Evolutionary conservation across 2,797 vertebrate species (phyloP).

Genomic region (Halcyon chelicuti): DNA sequence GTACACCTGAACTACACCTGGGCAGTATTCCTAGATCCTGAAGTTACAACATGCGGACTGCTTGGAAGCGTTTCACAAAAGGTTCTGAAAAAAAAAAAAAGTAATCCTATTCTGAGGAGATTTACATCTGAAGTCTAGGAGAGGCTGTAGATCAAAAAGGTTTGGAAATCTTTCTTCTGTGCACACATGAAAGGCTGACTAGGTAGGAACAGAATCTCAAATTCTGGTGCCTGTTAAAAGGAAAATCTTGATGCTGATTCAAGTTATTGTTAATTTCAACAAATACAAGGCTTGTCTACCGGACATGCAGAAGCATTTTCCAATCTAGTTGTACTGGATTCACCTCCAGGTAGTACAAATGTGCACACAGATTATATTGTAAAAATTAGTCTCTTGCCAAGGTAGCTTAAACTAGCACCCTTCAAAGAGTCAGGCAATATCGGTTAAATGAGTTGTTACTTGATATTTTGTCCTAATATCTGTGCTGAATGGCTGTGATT

Average conservation of each 20-base stretch:
- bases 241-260: neutral
- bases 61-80: neutral
- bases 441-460: neutral
- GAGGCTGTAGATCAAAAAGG: neutral
- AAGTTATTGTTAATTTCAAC: neutral
- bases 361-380: neutral
- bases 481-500: neutral
- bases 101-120: neutral
- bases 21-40: neutral
- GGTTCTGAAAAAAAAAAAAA: neutral
- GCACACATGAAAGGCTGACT: fast-evolving
- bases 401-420: neutral
- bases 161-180: neutral
- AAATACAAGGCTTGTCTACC: neutral
- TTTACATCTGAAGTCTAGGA: neutral
- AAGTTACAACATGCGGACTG: neutral
- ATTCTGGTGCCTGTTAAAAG: neutral
- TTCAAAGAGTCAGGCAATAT: neutral
- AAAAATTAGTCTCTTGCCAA: neutral
- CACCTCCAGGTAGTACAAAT: neutral
- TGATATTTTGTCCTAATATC: neutral
- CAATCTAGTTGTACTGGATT: neutral
- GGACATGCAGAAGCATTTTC: neutral
- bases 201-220: neutral
- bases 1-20: neutral